Conservation (phyloP, 64 coral and sea anemone species). For the Montipora foliosa region DNA sequence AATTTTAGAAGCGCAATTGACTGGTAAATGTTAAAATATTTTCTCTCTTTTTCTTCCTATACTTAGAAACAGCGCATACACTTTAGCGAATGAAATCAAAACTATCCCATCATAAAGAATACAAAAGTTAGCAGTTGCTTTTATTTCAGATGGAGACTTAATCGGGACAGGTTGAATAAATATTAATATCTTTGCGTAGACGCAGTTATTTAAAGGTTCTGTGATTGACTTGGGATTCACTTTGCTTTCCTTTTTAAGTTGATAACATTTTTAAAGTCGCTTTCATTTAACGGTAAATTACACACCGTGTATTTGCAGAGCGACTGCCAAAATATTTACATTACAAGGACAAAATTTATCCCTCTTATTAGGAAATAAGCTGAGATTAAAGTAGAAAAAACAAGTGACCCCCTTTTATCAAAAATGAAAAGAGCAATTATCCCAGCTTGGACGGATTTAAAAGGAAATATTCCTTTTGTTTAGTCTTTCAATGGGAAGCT, state of each 20-base stretch:
- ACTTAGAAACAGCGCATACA: too few species aligned
- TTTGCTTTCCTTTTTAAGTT: neutral
- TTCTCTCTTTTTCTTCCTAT: too few species aligned
- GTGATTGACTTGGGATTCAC: too few species aligned
- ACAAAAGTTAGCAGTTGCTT: too few species aligned
- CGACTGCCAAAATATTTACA: conserved; percentile 17
- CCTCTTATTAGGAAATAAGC: conserved; percentile 29
- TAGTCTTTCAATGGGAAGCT: neutral
- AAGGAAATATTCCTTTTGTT: conserved; percentile 6
- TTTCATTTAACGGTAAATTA: neutral
- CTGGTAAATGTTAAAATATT: too few species aligned
- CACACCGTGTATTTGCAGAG: neutral
- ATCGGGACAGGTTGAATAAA: neutral
- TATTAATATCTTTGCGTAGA: neutral
- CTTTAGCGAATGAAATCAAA: too few species aligned
- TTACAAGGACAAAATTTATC: conserved; percentile 32
- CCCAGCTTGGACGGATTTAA: neutral
- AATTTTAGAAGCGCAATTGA: too few species aligned
- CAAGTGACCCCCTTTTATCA: neutral
- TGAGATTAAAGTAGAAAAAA: conserved; percentile 4
- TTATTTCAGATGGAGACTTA: neutral
- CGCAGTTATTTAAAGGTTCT: neutral
- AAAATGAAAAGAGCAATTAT: conserved; percentile 11
- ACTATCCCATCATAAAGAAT: too few species aligned
- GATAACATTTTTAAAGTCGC: neutral